phyloP scores from a whole-genome alignment of 2,113 vertebrate species.

The Notothenia rossii region DNA sequence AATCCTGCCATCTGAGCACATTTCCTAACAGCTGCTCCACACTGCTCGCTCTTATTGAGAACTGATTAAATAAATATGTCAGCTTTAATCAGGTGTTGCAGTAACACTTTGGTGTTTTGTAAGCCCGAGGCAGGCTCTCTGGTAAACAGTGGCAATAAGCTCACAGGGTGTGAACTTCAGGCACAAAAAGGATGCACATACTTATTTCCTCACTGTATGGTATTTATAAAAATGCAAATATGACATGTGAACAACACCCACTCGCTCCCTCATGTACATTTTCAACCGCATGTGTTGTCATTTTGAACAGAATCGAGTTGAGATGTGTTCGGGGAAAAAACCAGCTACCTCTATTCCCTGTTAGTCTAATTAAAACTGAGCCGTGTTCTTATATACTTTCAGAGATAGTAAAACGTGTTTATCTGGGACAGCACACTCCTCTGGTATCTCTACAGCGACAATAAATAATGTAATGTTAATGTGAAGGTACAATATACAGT shows the following conservation, averaged over 20 bases:
- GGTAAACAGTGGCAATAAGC: constrained; percentile 16
- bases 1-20: constrained; percentile 23
- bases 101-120: constrained; percentile 9
- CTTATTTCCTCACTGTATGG: neutral
- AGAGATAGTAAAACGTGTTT: neutral
- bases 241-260: neutral
- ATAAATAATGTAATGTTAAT: neutral
- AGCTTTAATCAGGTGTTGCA: constrained; percentile 33
- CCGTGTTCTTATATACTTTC: neutral
- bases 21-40: constrained; percentile 30
- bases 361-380: neutral
- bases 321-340: constrained; percentile 3
- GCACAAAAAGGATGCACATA: neutral
- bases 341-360: neutral
- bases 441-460: neutral
- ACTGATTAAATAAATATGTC: constrained; percentile 51
- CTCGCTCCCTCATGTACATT: neutral
- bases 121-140: neutral
- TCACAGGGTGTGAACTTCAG: neutral
- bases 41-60: constrained; percentile 11
- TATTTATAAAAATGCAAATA: constrained; percentile 14
- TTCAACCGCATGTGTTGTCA: neutral
- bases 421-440: neutral
- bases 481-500: neutral
- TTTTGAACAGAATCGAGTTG: neutral